Conservation (phyloP, 2,797 vertebrate species). For the Ceyx erithaca region DNA sequence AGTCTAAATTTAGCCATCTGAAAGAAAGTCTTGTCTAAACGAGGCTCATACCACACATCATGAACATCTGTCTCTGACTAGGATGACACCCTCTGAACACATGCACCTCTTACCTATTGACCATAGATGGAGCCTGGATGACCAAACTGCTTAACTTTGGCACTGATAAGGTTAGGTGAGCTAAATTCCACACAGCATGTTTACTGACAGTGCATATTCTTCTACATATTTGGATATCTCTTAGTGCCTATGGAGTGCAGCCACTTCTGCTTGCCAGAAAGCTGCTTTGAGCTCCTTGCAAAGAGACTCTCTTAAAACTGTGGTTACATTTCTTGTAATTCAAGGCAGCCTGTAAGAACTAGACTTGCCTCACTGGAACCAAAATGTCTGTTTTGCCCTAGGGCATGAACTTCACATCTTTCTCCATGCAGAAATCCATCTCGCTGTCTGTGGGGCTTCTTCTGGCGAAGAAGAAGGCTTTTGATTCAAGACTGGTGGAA, state of each 20-base stretch:
- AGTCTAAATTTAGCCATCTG: slow-evolving; percentile 43
- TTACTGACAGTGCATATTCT: neutral
- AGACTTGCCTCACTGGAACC: neutral
- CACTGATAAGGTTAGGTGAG: neutral
- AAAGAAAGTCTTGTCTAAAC: slow-evolving; percentile 28
- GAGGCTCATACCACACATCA: neutral
- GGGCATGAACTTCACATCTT: neutral
- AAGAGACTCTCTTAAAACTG: neutral
- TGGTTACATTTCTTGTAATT: neutral
- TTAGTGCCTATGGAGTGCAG: neutral
- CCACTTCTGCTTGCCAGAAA: neutral
- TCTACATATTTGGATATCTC: neutral
- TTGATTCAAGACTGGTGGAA: neutral
- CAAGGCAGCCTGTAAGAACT: neutral
- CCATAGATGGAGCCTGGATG: neutral
- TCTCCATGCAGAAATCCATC: neutral
- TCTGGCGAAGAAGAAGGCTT: neutral
- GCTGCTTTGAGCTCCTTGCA: neutral
- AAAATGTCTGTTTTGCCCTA: neutral
- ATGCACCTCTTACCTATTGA: neutral
- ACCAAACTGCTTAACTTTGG: neutral
- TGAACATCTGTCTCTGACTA: neutral
- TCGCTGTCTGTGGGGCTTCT: neutral
- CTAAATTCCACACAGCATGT: neutral
- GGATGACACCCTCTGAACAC: neutral